These are phyloP conservation scores for Pseudochirops cupreus DNA, from an alignment of 2,797 vertebrate species.

Conservation along the genomic window DNA sequence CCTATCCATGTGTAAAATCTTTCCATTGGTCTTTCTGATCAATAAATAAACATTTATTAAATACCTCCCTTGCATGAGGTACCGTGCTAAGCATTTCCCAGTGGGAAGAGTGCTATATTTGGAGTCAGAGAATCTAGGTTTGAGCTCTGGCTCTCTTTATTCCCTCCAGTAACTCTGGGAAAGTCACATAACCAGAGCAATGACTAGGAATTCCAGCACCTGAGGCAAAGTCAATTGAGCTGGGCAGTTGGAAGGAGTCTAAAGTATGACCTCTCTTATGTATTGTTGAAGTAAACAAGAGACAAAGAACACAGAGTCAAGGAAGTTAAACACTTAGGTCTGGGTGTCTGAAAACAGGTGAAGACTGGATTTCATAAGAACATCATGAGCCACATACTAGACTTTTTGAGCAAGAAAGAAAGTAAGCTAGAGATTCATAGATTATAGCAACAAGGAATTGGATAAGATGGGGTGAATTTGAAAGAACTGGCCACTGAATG, in stretches of 20 bases:
- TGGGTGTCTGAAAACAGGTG: not conserved
- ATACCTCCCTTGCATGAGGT: conserved; percentile 20
- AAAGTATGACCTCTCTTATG: not conserved
- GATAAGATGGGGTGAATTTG: not conserved
- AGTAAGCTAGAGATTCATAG: not conserved
- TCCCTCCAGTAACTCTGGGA: not conserved
- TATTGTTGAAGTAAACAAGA: not conserved
- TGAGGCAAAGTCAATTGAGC: not conserved
- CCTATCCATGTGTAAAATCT: not conserved
- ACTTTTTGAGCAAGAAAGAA: not conserved
- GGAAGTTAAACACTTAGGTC: not conserved
- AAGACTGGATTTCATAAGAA: not conserved
- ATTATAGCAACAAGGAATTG: not conserved
- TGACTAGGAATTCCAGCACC: not conserved
- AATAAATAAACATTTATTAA: not conserved
- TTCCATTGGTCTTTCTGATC: fast-evolving
- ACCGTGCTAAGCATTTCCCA: not conserved
- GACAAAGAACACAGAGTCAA: not conserved
- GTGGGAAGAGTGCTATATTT: not conserved
- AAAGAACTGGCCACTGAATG: not conserved
- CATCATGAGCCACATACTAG: not conserved
- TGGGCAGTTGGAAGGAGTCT: not conserved
- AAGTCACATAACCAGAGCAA: not conserved
- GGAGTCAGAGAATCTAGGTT: not conserved
- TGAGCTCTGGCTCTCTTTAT: not conserved